Evolutionary conservation across 2,797 vertebrate genomes (phyloP).

Genomic region (Syngnathus acus): DNA sequence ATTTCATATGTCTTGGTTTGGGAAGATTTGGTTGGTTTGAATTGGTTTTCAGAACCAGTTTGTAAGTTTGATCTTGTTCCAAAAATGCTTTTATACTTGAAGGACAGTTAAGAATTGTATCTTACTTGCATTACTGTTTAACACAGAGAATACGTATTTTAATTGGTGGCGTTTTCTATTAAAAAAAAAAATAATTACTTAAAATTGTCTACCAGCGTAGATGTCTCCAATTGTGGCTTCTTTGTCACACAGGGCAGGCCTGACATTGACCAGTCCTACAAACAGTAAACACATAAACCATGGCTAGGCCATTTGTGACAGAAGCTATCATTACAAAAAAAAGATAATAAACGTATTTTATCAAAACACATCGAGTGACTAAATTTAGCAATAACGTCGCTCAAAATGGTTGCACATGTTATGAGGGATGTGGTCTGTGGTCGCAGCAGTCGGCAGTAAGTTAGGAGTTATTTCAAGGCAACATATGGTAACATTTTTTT

Average conservation of each 20-base stretch:
- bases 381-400: slow-evolving; percentile 25
- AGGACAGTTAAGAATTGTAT: neutral
- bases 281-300: neutral
- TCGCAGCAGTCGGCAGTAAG: slow-evolving; percentile 35
- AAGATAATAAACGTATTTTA: neutral
- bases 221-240: neutral
- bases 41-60: too few relatives aligned
- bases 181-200: neutral
- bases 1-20: too few relatives aligned
- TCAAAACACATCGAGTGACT: slow-evolving; percentile 17
- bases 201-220: too few relatives aligned
- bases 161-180: too few relatives aligned
- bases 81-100: neutral
- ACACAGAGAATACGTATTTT: too few relatives aligned
- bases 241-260: neutral
- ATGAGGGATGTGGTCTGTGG: slow-evolving; percentile 69
- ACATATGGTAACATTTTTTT: slow-evolving; percentile 7
- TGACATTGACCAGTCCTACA: neutral
- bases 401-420: slow-evolving; percentile 38
- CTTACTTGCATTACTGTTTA: too few relatives aligned
- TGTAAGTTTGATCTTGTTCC: too few relatives aligned
- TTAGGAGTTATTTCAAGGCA: slow-evolving; percentile 27
- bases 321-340: slow-evolving; percentile 19
- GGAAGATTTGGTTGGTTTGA: too few relatives aligned
- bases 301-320: neutral